These are phyloP conservation scores for Cebus imitator DNA, from an alignment of 2,113 vertebrate species.

Conservation along the genomic window DNA sequence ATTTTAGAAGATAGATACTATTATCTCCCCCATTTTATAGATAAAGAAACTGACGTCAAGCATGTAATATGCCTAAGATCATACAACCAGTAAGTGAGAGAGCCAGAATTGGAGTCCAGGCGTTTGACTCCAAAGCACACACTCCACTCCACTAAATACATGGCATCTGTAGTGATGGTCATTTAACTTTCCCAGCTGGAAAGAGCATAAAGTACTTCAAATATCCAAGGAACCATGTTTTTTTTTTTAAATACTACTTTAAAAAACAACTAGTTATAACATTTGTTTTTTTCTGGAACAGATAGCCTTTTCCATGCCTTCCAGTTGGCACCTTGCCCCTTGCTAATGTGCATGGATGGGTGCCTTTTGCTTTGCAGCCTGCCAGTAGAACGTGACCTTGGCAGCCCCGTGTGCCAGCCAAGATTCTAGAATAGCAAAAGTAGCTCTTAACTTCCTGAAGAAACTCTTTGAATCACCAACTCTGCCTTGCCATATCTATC, in stretches of 20 bases:
- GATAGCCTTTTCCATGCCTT: conserved; percentile 23
- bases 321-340: not conserved
- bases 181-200: not conserved
- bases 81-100: not conserved
- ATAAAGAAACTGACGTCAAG: not conserved
- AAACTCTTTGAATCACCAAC: not conserved
- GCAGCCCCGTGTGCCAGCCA: not conserved
- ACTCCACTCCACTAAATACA: not conserved
- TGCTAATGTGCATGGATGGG: not conserved
- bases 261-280: conserved; percentile 5
- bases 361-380: not conserved
- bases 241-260: not conserved
- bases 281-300: conserved; percentile 9
- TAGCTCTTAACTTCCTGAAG: conserved; percentile 28
- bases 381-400: not conserved
- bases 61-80: not conserved
- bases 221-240: not conserved
- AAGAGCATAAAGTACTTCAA: conserved; percentile 39
- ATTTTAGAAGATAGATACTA: not conserved
- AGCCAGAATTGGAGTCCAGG: not conserved
- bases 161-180: not conserved
- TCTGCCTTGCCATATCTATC: not conserved
- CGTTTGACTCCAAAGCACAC: not conserved
- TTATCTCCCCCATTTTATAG: not conserved
- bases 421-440: not conserved